Percentiles rank a stretch among this genome's conserved stretches.
phyloP scores from a whole-genome alignment of 2,888 invertebrate genomes.

The Morpho deidamia region DNA sequence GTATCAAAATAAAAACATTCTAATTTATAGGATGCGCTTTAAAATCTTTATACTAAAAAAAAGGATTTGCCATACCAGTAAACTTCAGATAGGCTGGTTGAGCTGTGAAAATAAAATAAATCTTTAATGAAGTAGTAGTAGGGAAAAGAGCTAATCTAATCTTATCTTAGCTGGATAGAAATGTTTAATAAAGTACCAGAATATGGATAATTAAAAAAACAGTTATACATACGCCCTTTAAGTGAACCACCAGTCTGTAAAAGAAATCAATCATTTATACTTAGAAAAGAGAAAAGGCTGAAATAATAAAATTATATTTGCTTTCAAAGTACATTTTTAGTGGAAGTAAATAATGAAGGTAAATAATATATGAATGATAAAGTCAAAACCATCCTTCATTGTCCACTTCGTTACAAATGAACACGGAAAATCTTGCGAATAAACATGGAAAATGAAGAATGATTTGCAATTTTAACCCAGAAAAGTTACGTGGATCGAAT shows the following conservation, averaged over 20 bases:
- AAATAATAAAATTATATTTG: no score
- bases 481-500: background rate
- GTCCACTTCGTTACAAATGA: conserved; percentile 59
- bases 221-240: conserved; percentile 33
- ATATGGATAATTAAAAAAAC: conserved; percentile 8
- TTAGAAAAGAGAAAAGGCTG: no score
- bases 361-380: background rate
- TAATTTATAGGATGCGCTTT: no score
- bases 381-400: conserved; percentile 54
- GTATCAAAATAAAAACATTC: no score
- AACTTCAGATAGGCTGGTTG: conserved; percentile 48
- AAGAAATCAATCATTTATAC: conserved; percentile 4
- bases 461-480: conserved; percentile 29
- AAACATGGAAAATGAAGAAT: conserved; percentile 55
- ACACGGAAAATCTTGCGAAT: conserved; percentile 35
- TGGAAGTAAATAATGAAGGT: conserved; percentile 12
- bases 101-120: conserved; percentile 35
- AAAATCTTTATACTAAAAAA: no score
- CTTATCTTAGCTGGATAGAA: background rate
- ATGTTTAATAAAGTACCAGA: background rate
- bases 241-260: conserved; percentile 44
- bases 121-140: no score
- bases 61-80: conserved; percentile 35
- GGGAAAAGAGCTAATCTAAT: no score
- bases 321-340: no score